Base-by-base conservation (phyloP, 2,113 vertebrate species). In the Rhea pennata region DNA sequence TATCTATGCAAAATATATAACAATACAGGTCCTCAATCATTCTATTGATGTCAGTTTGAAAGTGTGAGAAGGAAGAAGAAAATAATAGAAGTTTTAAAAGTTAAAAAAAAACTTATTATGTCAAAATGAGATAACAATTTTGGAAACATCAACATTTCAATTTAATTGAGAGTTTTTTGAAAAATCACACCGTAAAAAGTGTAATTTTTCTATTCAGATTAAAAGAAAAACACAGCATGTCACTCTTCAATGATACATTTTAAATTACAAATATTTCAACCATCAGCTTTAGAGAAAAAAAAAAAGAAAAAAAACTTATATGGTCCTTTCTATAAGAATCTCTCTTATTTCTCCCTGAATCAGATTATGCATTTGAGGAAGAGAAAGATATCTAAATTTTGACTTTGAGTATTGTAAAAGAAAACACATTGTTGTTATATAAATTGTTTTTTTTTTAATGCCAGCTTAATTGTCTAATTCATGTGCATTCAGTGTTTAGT, bases 161-260 rank as follows among this genome's bases (percentile, higher is more conserved):
- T 22, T 23, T 3, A 58, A 31, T 26, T 42, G 22, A 24, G 26
- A 44, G 9, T 3, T 9, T 12, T 42, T 90, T 50, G 8, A 0
- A 23, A 53, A 51, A 64, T 10, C 5, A 21, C 4, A 8, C 48
- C 44, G 5, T 29, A 87, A 59, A 48, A 67, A 36, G 3, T 0
- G n/a, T 13, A 0, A 33, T 4, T 46, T 87, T 33, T 51, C 27
- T 5, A 77, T 15, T 0, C 10, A 84, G 12, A 36, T 46, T 0
- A 50, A 51, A 69, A 85, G 73, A 70, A 39, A 58, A 53, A 58
- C 33, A 6, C 17, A 59, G 31, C 19, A 59, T 59, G 31, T 33
- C 29, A 59, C 1, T 59, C 7, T 81, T 51, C 12, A 39, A 7
- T 53, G 3, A 23, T 15, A 59, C 12, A 33, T 70, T 15, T 50